Evolutionary conservation across 2,113 vertebrate genomes (phyloP).

Genomic region (Paraplagusia blochii): DNA sequence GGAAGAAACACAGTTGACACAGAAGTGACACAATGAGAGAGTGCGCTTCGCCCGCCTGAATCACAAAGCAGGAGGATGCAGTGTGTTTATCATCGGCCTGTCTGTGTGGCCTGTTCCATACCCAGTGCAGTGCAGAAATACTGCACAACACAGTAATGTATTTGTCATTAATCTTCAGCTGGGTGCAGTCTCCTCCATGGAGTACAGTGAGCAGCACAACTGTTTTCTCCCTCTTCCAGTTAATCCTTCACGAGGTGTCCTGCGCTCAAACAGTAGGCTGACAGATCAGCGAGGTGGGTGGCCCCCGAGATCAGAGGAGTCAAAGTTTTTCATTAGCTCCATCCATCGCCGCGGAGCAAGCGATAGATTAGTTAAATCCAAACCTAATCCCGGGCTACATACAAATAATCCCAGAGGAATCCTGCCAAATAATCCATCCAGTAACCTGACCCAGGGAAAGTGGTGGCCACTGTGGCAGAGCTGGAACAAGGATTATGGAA

Average conservation of each 20-base stretch:
- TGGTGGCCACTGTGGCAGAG: constrained; percentile 36
- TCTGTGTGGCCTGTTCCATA: constrained; percentile 29
- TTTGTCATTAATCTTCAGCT: constrained; percentile 58
- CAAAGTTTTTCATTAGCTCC: constrained; percentile 65
- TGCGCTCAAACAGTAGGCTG: constrained; percentile 35
- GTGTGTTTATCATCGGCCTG: constrained; percentile 49
- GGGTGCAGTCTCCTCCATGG: constrained; percentile 12
- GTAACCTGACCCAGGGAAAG: constrained; percentile 45
- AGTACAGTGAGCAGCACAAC: constrained; percentile 25
- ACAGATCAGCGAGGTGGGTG: constrained; percentile 33
- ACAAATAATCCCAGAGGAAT: constrained; percentile 64
- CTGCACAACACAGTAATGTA: constrained; percentile 25
- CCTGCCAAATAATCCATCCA: constrained; percentile 59
- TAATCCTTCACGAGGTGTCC: constrained; percentile 38
- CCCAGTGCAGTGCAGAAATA: constrained; percentile 21
- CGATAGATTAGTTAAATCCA: constrained; percentile 63
- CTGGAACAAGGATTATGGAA: constrained; percentile 50
- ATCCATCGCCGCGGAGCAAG: constrained; percentile 50
- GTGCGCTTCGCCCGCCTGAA: constrained; percentile 13
- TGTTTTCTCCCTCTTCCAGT: constrained; percentile 1
- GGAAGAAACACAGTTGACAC: constrained; percentile 21
- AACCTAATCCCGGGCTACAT: constrained; percentile 58
- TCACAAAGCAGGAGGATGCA: constrained; percentile 29
- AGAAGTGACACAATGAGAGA: constrained; percentile 33
- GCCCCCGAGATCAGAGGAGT: constrained; percentile 39